phyloP scores from a whole-genome alignment of 2,113 vertebrate genomes.

The Tapirus terrestris region DNA sequence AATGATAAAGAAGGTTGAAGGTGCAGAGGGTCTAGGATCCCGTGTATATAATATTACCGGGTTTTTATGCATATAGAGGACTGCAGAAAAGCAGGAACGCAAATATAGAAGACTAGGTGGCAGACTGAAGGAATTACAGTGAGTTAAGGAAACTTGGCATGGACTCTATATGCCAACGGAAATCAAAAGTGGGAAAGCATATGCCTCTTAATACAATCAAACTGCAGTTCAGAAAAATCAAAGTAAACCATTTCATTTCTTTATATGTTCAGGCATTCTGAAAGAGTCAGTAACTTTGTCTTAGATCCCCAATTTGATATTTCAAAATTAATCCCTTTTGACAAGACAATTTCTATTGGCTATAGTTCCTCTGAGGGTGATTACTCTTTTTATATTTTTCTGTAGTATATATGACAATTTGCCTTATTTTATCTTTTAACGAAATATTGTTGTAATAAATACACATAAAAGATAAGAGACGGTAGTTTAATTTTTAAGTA shows the following conservation, averaged over 20 bases:
- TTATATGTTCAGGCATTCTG: slow-evolving; percentile 5
- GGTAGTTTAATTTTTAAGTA: not conserved
- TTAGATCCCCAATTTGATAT: slow-evolving; percentile 23
- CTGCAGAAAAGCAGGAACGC: not conserved
- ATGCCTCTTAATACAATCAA: slow-evolving; percentile 12
- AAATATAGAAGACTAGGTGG: not conserved
- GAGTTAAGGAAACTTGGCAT: not conserved
- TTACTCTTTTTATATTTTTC: slow-evolving; percentile 5
- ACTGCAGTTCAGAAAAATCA: slow-evolving; percentile 56
- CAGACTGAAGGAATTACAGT: not conserved
- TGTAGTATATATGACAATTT: not conserved
- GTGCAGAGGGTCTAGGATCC: slow-evolving; percentile 1
- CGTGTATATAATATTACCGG: not conserved
- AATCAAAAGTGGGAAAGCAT: not conserved
- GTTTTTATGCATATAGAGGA: slow-evolving; percentile 33
- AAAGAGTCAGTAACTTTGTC: not conserved
- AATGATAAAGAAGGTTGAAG: slow-evolving; percentile 32
- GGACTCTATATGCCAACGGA: slow-evolving; percentile 12
- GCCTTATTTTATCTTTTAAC: slow-evolving; percentile 43
- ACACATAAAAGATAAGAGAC: not conserved
- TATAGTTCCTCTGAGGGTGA: not conserved
- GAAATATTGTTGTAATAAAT: not conserved
- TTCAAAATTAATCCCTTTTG: slow-evolving; percentile 31
- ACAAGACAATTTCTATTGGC: not conserved
- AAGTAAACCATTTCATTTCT: slow-evolving; percentile 29